Conservation (phyloP, 2,888 invertebrate species). For the Acleris literana region DNA sequence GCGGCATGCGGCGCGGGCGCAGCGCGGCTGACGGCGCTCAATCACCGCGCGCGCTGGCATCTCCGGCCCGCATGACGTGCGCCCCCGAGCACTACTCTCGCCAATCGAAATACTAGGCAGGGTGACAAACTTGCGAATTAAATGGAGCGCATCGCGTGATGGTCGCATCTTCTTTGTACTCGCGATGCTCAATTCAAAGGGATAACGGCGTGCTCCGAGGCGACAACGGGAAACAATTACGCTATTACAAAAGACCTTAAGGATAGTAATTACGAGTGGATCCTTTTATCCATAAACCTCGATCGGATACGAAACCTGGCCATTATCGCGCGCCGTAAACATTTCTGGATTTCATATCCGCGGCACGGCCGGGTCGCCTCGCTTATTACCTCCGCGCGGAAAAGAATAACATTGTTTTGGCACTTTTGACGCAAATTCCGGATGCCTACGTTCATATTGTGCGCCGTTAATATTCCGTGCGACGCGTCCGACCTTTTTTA, state of each 20-base stretch:
- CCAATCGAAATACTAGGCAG: conserved; percentile 52
- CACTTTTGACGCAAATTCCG: conserved; percentile 82
- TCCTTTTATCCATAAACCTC: conserved; percentile 70
- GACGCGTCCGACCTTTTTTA: conserved; percentile 83
- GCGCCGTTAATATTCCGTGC: conserved; percentile 81
- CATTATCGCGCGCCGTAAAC: conserved; percentile 79
- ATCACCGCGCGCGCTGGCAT: conserved; percentile 59
- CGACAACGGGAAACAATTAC: conserved; percentile 77
- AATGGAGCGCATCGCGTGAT: conserved; percentile 54
- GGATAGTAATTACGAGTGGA: conserved; percentile 75
- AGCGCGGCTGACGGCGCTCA: conserved; percentile 72
- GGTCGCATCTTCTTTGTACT: conserved; percentile 69
- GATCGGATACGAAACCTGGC: conserved; percentile 74
- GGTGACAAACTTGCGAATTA: conserved; percentile 50
- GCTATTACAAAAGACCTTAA: conserved; percentile 75
- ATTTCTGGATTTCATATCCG: conserved; percentile 82
- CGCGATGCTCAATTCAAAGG: conserved; percentile 68
- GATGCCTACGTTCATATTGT: conserved; percentile 82
- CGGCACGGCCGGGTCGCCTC: conserved; percentile 73
- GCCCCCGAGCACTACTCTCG: conserved; percentile 53
- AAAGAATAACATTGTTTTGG: conserved; percentile 82
- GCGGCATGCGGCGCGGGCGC: conserved; percentile 44
- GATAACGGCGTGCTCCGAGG: conserved; percentile 67
- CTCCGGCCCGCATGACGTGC: conserved; percentile 34
- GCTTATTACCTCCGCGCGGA: conserved; percentile 80